Percentiles rank a stretch among this genome's conserved stretches.
Conservation (phyloP, 2,797 vertebrate genomes). For the Echiichthys vipera region DNA sequence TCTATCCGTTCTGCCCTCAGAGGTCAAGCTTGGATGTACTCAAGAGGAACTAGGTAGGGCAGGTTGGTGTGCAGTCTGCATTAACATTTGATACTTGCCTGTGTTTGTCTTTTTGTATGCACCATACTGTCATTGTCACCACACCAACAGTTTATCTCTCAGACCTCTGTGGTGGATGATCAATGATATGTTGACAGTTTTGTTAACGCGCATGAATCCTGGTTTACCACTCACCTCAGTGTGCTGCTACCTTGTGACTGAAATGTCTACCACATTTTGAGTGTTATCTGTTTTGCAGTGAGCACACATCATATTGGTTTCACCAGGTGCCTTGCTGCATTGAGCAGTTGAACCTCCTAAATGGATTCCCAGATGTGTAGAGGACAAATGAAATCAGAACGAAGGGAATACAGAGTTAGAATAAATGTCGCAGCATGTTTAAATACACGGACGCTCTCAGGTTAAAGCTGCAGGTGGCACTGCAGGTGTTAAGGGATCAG, state of each 20-base stretch:
- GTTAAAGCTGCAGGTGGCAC: conserved; percentile 21
- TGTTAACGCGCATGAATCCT: conserved; percentile 60
- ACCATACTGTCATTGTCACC: conserved; percentile 47
- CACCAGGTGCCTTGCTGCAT: conserved; percentile 15
- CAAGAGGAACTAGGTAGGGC: conserved; percentile 85
- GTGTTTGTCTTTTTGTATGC: conserved; percentile 52
- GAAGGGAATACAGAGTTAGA: neutral
- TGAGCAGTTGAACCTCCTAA: conserved; percentile 27
- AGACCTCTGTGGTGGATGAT: conserved; percentile 34
- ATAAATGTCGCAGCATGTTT: conserved; percentile 9
- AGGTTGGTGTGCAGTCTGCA: conserved; percentile 66
- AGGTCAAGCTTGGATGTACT: conserved; percentile 83
- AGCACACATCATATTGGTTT: conserved; percentile 38
- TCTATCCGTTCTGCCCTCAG: conserved; percentile 75
- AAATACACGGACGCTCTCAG: neutral
- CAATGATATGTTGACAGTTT: conserved; percentile 23
- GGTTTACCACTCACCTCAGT: conserved; percentile 21
- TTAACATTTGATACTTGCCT: conserved; percentile 55
- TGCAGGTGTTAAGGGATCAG: neutral
- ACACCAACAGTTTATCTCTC: neutral
- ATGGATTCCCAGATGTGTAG: conserved; percentile 18
- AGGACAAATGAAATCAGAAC: conserved; percentile 7
- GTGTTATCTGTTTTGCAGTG: conserved; percentile 15
- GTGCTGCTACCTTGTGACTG: conserved; percentile 7
- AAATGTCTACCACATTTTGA: conserved; percentile 3